These are phyloP conservation scores for Psittacula cyanocephala DNA, from an alignment of 2,113 vertebrate species.

Conservation along the genomic window DNA sequence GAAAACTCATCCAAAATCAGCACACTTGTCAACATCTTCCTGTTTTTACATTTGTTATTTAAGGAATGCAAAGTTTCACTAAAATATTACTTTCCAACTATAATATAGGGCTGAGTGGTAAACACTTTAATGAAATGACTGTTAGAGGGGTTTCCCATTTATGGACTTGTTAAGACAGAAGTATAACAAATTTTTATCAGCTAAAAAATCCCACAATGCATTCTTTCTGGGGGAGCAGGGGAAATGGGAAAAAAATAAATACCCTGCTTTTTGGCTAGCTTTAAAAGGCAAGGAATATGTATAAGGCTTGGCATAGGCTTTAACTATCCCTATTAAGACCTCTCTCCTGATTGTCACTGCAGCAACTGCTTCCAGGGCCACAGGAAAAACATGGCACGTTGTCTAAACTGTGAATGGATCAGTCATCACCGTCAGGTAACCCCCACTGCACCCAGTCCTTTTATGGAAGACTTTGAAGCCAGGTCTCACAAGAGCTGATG, in stretches of 20 bases:
- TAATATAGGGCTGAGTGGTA: not conserved
- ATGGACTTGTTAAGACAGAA: not conserved
- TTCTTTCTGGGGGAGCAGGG: not conserved
- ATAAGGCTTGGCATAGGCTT: not conserved
- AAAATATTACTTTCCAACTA: not conserved
- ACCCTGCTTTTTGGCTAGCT: not conserved
- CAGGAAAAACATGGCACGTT: not conserved
- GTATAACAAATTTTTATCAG: not conserved
- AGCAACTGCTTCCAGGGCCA: not conserved
- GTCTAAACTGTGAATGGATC: not conserved
- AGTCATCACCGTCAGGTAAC: not conserved
- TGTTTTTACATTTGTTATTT: not conserved
- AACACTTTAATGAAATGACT: not conserved
- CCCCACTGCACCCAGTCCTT: not conserved
- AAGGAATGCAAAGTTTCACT: not conserved
- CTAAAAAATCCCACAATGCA: not conserved
- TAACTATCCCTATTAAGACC: not conserved
- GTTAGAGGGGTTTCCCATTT: not conserved
- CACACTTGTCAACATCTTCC: not conserved
- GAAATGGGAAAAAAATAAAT: not conserved
- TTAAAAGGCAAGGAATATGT: not conserved
- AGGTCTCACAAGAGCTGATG: conserved; percentile 19
- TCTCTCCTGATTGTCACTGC: not conserved
- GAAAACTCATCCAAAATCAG: not conserved
- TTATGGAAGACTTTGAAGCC: conserved; percentile 19